Evolutionary conservation across 1,140 invertebrate species (phyloP).

Genomic region (Lasioglossum albipes): DNA sequence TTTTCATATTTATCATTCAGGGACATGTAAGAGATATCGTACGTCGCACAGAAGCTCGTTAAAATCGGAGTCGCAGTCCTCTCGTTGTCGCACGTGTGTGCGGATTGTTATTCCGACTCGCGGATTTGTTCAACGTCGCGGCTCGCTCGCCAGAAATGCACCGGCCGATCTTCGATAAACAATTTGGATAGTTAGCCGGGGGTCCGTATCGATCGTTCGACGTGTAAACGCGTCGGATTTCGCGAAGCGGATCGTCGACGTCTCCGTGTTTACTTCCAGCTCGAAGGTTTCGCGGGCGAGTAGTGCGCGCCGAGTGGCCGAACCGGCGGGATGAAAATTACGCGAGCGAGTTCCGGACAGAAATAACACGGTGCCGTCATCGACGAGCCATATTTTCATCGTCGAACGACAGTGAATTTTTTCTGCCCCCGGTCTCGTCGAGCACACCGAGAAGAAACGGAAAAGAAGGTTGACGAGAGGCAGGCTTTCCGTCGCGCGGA

Average conservation of each 20-base stretch:
- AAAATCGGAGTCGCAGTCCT: no score
- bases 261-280: background rate
- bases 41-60: no score
- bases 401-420: conserved; percentile 23
- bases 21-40: no score
- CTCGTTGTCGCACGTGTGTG: background rate
- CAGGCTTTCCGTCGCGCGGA: conserved; percentile 42
- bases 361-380: conserved; percentile 18
- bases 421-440: background rate
- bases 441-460: background rate
- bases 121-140: background rate
- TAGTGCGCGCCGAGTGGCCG: background rate
- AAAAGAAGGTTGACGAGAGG: conserved; percentile 53
- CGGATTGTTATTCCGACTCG: conserved; percentile 15
- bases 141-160: background rate
- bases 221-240: background rate
- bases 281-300: background rate
- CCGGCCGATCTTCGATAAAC: conserved; percentile 1
- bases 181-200: background rate
- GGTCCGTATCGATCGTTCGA: background rate
- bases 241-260: background rate
- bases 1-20: no score
- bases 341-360: background rate
- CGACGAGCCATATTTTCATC: conserved; percentile 13
- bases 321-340: background rate